Conservation (phyloP, 2,113 vertebrate species). For the Rhinichthys klamathensis region DNA sequence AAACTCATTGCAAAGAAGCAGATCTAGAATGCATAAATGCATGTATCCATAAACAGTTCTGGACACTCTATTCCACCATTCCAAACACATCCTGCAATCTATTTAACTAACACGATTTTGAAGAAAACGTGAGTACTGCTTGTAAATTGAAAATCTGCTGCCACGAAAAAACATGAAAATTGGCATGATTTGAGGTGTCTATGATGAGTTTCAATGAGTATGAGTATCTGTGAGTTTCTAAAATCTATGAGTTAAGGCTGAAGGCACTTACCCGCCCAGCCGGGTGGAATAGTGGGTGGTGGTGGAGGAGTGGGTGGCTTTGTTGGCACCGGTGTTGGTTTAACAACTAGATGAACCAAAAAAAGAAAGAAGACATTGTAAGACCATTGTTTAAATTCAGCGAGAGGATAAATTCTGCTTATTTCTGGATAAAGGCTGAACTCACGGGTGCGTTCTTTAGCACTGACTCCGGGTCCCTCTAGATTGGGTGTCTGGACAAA, state of each 20-base stretch:
- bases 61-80: not conserved
- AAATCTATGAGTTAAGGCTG: not conserved
- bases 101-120: not conserved
- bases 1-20: constrained; percentile 6
- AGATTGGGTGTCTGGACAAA: constrained; percentile 96
- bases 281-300: constrained; percentile 93
- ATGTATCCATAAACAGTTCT: not conserved
- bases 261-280: constrained; percentile 83
- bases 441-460: constrained; percentile 85
- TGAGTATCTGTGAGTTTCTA: not conserved
- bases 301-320: constrained; percentile 88
- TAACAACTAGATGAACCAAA: constrained; percentile 71
- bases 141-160: not conserved
- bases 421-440: constrained; percentile 15
- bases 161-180: not conserved
- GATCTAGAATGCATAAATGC: not conserved
- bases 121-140: not conserved
- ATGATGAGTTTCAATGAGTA: not conserved
- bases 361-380: not conserved
- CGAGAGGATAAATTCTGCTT: not conserved
- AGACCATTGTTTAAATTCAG: not conserved
- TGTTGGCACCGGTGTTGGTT: constrained; percentile 89
- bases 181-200: not conserved
- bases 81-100: not conserved
- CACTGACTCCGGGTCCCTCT: constrained; percentile 88